Base-by-base conservation (phyloP, 2,888 invertebrate genomes). In the Dendrolimus houi region DNA sequence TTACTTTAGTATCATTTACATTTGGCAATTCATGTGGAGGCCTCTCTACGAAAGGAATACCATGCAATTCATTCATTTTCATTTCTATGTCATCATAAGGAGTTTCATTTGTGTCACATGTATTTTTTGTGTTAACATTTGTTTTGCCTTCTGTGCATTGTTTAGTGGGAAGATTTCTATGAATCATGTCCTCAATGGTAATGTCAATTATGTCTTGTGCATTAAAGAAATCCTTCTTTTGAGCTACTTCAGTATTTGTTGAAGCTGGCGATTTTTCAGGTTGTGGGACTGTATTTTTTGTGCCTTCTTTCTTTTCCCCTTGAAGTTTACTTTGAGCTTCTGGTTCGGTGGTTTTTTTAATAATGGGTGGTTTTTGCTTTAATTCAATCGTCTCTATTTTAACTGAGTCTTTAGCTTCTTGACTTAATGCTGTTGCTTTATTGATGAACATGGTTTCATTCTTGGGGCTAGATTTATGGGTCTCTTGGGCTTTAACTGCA, bases 41-140 rank as follows among this genome's bases (percentile, higher is more conserved):
- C 63, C 83, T 72, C 66, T 87, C 87, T 12, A 83, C 77, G 59
- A 83, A 84, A 42, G 85, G 84, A 52, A 87, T 85, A 13, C 90
- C 90, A 61, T 90, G 90, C 57, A 89, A 69, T 66, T 89, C 89
- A 60, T 88, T 89, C 89, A 90, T 89, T 71, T 88, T 84, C 76
- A 79, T 85, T 77, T 90, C 89, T 59, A 90, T 86, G 54, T 81
- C 85, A 62, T 89, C 87, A 54, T 87, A 67, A 7, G 74, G 42
- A 8, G 58, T 56, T 14, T 47, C 47, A 29, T 29, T 0, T 29
- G 29, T 29, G 29, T 29, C 3, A 6, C 29, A 6, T 10, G 9
- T 8, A 12, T 47, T 47, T 12, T 47, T 47, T 47, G 59, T 14
- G 13, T 60, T 53, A 62, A 59, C 67, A 17, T 69, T 63, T 62